Percentiles rank a stretch among this genome's conserved stretches.
phyloP scores from a whole-genome alignment of 1,140 invertebrate species.

The Danaus plexippus region DNA sequence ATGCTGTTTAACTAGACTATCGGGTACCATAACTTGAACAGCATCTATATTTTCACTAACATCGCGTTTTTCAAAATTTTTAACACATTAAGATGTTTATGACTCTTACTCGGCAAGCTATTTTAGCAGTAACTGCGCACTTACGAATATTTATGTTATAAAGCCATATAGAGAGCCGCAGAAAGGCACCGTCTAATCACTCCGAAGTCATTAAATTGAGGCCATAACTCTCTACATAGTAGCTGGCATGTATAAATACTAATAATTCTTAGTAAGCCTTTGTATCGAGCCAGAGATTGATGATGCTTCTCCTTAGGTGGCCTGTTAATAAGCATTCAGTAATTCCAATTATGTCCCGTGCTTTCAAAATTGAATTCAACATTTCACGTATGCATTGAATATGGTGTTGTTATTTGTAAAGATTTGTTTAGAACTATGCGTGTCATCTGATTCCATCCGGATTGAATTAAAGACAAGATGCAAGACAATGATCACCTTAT shows the following conservation, averaged over 20 bases:
- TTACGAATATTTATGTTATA: conserved; percentile 56
- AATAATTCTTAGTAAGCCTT: conserved; percentile 62
- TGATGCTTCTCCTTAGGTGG: conserved; percentile 61
- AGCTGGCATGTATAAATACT: conserved; percentile 54
- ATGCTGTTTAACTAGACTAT: too few relatives aligned
- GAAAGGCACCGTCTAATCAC: conserved; percentile 63
- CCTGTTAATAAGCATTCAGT: conserved; percentile 53
- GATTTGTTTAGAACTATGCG: too few relatives aligned
- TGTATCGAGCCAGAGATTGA: conserved; percentile 59
- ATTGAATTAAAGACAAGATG: too few relatives aligned
- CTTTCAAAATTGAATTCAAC: conserved; percentile 19
- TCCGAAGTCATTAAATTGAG: conserved; percentile 54
- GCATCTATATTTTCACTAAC: too few relatives aligned
- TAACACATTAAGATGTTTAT: conserved; percentile 13
- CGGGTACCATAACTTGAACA: too few relatives aligned
- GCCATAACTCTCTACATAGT: conserved; percentile 66
- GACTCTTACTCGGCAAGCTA: conserved; percentile 25
- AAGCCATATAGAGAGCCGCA: conserved; percentile 38
- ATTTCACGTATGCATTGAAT: conserved; percentile 18
- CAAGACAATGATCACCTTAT: too few relatives aligned
- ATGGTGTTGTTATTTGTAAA: conserved; percentile 5
- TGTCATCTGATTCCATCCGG: too few relatives aligned
- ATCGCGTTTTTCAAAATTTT: conserved; percentile 3
- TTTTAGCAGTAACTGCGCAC: conserved; percentile 39
- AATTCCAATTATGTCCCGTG: conserved; percentile 31